These are phyloP conservation scores for Mythimna lalbum DNA, from an alignment of 2,888 invertebrate species.

Conservation along the genomic window DNA sequence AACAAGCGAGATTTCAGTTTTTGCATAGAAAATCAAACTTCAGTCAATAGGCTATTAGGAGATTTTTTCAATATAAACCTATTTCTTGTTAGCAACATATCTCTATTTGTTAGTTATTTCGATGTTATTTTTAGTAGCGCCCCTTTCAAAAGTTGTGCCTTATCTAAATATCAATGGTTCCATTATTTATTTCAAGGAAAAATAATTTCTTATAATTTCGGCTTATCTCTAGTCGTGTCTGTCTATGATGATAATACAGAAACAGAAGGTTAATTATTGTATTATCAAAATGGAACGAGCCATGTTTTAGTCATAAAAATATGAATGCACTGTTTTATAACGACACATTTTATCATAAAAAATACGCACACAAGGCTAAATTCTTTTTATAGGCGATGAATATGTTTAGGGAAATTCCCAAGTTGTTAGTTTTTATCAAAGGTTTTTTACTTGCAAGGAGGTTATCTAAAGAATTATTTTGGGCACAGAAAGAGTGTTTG, in stretches of 20 bases:
- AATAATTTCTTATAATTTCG: neutral
- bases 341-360: neutral
- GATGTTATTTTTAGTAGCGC: conserved; percentile 5
- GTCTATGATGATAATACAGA: neutral
- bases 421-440: neutral
- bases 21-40: neutral
- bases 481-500: conserved; percentile 14
- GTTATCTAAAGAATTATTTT: conserved; percentile 27
- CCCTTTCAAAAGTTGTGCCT: neutral
- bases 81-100: neutral
- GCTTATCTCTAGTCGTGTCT: conserved; percentile 22
- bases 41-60: neutral
- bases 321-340: neutral
- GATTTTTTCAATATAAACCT: neutral
- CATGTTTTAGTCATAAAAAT: conserved; percentile 6
- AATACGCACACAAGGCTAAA: neutral
- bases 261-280: conserved; percentile 21
- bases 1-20: neutral
- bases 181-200: neutral
- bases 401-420: conserved; percentile 14
- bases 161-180: conserved; percentile 3
- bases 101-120: neutral
- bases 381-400: neutral
- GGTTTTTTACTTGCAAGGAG: conserved; percentile 1
- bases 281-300: conserved; percentile 2